Conservation (phyloP, 2,888 invertebrate genomes). For the Camponotus fellah region DNA sequence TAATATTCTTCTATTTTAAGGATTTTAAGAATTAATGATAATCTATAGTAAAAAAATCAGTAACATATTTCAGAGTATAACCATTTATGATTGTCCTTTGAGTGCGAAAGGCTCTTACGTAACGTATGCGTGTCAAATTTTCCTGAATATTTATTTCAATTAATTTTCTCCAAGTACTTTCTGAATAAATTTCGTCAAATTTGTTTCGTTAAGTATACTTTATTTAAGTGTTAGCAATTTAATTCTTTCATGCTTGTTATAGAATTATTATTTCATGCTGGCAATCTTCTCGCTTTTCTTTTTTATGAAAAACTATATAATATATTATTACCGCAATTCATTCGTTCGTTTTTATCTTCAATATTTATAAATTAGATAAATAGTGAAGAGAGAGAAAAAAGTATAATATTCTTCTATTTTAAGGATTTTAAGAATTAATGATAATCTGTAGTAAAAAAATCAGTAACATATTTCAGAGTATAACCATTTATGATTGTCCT, state of each 20-base stretch:
- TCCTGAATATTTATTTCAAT: background rate
- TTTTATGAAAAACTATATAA: background rate
- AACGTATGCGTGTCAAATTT: background rate
- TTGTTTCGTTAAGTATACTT: background rate
- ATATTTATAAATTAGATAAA: too few relatives aligned
- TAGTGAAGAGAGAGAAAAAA: too few relatives aligned
- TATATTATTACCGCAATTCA: background rate
- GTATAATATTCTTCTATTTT: too few relatives aligned
- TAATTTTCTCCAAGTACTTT: background rate
- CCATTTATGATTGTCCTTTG: background rate
- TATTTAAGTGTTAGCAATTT: background rate
- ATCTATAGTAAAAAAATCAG: too few relatives aligned
- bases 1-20: too few relatives aligned
- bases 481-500: background rate
- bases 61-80: background rate
- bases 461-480: too few relatives aligned
- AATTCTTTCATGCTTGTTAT: too few relatives aligned
- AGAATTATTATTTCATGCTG: background rate
- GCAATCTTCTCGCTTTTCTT: background rate
- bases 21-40: too few relatives aligned
- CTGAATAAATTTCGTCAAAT: background rate
- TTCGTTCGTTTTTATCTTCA: too few relatives aligned
- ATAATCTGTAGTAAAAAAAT: too few relatives aligned
- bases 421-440: too few relatives aligned
- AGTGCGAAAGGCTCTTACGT: background rate